Percentiles rank a stretch among this genome's conserved stretches.
phyloP scores from a whole-genome alignment of 1,140 invertebrate genomes.

The Oedothorax gibbosus region DNA sequence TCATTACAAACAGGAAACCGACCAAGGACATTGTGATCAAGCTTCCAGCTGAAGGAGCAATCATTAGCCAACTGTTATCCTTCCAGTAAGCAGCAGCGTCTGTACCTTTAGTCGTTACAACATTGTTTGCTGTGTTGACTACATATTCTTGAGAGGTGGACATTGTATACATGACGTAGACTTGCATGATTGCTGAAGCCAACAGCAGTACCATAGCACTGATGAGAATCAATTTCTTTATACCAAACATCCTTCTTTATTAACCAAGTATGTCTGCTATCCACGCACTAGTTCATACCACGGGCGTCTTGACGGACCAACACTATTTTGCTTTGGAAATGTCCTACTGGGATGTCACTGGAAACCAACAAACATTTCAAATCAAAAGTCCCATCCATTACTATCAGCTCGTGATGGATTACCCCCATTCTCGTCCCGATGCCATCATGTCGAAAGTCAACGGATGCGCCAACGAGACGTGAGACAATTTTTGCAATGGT shows the following conservation, averaged over 20 bases:
- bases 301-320: background rate
- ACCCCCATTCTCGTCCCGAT: constrained; percentile 3
- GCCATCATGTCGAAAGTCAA: background rate
- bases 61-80: background rate
- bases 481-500: background rate
- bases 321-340: background rate
- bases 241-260: constrained; percentile 17
- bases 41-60: background rate
- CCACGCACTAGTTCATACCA: constrained; percentile 9
- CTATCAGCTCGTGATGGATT: background rate
- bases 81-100: background rate
- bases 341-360: background rate
- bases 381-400: background rate
- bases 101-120: background rate
- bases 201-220: background rate
- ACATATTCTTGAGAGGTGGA: background rate
- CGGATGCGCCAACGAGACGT: background rate
- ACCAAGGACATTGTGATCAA: background rate
- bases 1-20: background rate
- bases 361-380: background rate
- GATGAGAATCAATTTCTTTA: background rate
- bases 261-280: background rate
- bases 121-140: background rate
- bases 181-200: background rate
- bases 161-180: background rate